phyloP scores from a whole-genome alignment of 2,797 vertebrate genomes.

The Micrastur ruficollis region DNA sequence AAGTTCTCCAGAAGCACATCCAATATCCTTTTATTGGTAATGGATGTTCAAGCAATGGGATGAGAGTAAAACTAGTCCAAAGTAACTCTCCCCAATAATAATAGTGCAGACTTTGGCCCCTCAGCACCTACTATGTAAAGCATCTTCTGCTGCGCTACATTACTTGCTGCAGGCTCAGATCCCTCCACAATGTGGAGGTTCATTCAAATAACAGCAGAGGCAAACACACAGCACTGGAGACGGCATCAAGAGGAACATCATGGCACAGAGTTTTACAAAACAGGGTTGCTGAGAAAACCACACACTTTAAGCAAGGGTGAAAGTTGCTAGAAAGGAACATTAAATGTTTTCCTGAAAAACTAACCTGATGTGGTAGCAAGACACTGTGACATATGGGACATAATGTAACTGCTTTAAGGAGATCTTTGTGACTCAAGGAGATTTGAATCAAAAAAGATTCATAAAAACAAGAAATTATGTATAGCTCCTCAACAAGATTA shows the following conservation, averaged over 20 bases:
- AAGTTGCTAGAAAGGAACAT: neutral
- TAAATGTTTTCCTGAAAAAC: neutral
- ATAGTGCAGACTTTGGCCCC: neutral
- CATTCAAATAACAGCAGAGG: neutral
- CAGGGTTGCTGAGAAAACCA: neutral
- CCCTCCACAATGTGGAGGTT: neutral
- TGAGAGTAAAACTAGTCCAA: neutral
- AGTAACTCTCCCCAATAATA: neutral
- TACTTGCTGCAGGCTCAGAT: neutral
- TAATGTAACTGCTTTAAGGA: neutral
- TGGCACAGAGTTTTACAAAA: neutral
- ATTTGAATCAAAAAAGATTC: neutral
- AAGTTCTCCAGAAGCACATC: neutral
- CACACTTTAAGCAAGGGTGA: neutral
- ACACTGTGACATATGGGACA: neutral
- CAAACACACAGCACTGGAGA: neutral
- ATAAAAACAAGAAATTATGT: neutral
- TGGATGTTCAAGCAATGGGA: neutral
- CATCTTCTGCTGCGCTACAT: neutral
- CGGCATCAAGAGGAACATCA: neutral
- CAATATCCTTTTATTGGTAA: neutral
- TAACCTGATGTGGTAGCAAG: neutral
- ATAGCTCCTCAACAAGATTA: neutral
- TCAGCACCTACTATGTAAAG: neutral
- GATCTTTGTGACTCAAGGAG: neutral